Base-by-base conservation (phyloP, 1,140 invertebrate genomes). In the Aphidius gifuensis region DNA sequence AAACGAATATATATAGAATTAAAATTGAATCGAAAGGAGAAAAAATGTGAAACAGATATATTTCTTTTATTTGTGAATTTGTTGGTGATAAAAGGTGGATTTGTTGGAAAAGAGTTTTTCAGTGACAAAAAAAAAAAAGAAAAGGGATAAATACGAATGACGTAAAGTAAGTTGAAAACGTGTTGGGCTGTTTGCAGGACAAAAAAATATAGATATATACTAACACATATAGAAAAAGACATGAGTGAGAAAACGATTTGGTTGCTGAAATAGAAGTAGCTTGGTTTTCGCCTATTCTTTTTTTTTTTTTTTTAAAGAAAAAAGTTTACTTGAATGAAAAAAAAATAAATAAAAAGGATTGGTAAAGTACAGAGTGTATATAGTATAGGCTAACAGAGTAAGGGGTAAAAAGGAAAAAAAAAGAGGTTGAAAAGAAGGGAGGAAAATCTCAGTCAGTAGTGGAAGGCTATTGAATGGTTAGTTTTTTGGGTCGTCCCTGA, bases 321-420 rank as follows among this genome's bases (percentile, higher is more conserved):
- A 49, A 60, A 60, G 48, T 60, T 60, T 60, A 16, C 50, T 43
- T 16, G 40, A 47, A 60, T 51, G 49, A 44, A 39, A 39, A 16
- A 51, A 11, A 8, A 11, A 44, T 7, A 11, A 2, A 44, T 8
- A 44, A 2, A 11, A 44, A 7, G 43, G 4, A 44, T 32, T 32
- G 23, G 23, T 32, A 44, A 8, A 44, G 43, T 44, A 11, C 43
- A 44, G 9, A 7, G 43, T 32, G 43, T 32, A 32, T 32, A 32
- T 32, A 16, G 16, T 16, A 16, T 16, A 0, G 23, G 23, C 46
- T 11, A 46, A 38, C 32, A 51, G 44, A 23, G 11, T 23, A n/a
- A 38, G 11, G 39, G 38, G 21, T 47, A 39, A 51, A n/a, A 46
- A 32, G 51, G 4, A 43, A 55, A 6, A 3, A 39, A 60, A 39